Base-by-base conservation (phyloP, 2,113 vertebrate genomes). In the Eublepharis macularius region DNA sequence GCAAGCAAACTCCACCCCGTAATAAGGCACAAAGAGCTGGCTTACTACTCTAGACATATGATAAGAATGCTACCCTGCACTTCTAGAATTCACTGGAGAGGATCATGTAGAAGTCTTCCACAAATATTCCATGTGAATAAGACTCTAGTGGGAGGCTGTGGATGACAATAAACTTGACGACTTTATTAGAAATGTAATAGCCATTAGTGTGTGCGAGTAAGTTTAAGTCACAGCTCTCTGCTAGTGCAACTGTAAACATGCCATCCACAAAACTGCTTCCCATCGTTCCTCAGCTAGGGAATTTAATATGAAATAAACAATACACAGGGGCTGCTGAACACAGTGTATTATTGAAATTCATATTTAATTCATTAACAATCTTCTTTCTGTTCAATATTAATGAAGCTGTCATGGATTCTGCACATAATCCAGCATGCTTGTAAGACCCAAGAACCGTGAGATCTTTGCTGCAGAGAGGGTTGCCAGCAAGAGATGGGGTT, bases 361-460 rank as follows among this genome's bases (percentile, higher is more conserved):
- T 83, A 92, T 90, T 84, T 87, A 78, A 51, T 78, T 78, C 88
- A 89, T 83, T 45, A 1, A 87, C 69, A 84, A 0, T 32, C n/a
- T 83, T 75, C 70, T 80, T 74, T 39, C 76, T 76, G 72, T 87
- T 91, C 68, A 77, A 41, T 88, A 82, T 85, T 86, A 84, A 69
- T 5, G 41, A 76, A 77, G 24, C 0, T 87, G 78, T 16, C 63
- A 68, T 51, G 34, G 66, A 89, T 88, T 76, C n/a, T 0, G 34
- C 34, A 36, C 51, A 51, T 57, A 74, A 86, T 0, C n/a, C 45
- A 29, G 34, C 19, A 80, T 60, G 45, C 81, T 81, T 74, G 47
- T 24, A 32, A 45, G 34, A 81, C 13, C 7, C 13, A 0, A 0
- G 0, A 1, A 34, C 57, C 21, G 34, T 63, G 72, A 39, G 87